Evolutionary conservation across 2,797 vertebrate genomes (phyloP).

Genomic region (Carduelis carduelis): DNA sequence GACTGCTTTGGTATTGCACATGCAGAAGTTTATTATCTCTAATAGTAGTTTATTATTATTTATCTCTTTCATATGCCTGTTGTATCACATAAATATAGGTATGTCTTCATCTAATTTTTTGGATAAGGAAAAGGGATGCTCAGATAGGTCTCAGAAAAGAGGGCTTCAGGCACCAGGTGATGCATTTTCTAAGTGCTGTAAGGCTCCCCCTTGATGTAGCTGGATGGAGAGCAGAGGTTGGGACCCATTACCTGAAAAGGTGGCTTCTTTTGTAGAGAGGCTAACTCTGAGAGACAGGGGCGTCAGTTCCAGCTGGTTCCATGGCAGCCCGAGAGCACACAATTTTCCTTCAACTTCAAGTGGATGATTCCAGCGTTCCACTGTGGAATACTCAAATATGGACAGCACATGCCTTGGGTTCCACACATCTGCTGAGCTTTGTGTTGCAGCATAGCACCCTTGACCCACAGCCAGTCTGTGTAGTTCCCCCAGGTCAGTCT

Average conservation of each 20-base stretch:
- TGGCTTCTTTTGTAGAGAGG: background rate
- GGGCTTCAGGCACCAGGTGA: background rate
- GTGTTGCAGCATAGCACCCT: background rate
- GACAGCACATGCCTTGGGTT: background rate
- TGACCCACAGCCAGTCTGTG: background rate
- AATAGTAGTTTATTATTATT: background rate
- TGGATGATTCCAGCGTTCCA: background rate
- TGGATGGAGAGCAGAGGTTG: background rate
- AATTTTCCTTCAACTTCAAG: background rate
- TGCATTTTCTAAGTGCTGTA: background rate
- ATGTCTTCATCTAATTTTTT: background rate
- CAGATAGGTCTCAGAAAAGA: background rate
- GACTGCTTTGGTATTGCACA: background rate
- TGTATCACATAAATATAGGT: background rate
- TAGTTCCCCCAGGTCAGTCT: background rate
- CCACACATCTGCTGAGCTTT: background rate
- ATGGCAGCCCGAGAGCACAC: background rate
- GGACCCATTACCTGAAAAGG: background rate
- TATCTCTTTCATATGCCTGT: accelerated
- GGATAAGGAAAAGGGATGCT: background rate
- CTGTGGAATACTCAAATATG: background rate
- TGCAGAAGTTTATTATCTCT: background rate
- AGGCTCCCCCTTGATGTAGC: accelerated
- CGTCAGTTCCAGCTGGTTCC: background rate
- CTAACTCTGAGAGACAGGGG: background rate